Conservation (phyloP, 2,888 invertebrate species). For the Lycocerus yunnanus region DNA sequence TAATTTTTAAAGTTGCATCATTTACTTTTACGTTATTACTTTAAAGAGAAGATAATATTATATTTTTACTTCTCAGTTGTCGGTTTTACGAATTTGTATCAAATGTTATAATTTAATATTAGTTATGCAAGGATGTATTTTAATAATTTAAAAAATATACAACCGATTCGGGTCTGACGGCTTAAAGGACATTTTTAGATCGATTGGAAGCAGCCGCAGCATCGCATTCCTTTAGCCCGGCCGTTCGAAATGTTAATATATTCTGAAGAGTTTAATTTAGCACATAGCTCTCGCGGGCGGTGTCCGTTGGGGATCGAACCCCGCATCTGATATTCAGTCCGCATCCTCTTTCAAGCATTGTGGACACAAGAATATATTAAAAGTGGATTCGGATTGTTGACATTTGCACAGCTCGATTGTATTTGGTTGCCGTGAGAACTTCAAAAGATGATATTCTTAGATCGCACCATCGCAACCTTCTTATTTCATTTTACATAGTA, state of each 20-base stretch:
- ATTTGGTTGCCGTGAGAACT: constrained; percentile 43
- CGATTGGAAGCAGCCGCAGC: constrained; percentile 38
- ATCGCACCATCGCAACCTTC: constrained; percentile 14
- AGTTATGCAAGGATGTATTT: neutral
- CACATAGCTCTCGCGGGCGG: constrained; percentile 54
- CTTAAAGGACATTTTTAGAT: constrained; percentile 43
- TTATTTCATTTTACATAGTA: constrained; percentile 4
- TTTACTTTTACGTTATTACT: neutral
- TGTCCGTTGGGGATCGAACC: constrained; percentile 39
- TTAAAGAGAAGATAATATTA: too few relatives aligned
- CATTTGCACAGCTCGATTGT: constrained; percentile 49
- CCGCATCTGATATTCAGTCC: constrained; percentile 54
- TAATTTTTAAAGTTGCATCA: neutral
- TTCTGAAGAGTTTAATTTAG: constrained; percentile 58
- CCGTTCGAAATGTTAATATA: constrained; percentile 57
- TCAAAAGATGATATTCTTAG: constrained; percentile 42
- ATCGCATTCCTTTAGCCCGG: constrained; percentile 44
- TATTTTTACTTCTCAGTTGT: too few relatives aligned
- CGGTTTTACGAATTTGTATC: neutral
- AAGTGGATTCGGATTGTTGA: constrained; percentile 56
- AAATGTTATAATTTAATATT: neutral
- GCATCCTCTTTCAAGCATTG: constrained; percentile 53
- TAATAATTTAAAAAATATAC: constrained; percentile 26
- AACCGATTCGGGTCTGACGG: constrained; percentile 18
- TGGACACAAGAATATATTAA: constrained; percentile 58